Base-by-base conservation (phyloP, 2,113 vertebrate genomes). In the Halcyon senegalensis region DNA sequence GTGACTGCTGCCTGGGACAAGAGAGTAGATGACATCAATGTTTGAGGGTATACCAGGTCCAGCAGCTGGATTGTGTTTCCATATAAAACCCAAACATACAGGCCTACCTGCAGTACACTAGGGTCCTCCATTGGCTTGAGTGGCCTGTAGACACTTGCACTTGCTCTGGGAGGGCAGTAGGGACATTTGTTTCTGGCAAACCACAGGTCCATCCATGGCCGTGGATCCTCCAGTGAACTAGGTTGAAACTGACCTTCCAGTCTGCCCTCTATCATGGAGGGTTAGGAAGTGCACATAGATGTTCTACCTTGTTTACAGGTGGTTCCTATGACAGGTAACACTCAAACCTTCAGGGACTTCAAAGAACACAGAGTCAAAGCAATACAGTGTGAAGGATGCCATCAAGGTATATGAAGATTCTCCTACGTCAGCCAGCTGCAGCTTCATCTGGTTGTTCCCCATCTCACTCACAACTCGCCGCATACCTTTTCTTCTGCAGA, bases 161-260 rank as follows among this genome's bases (percentile, higher is more conserved):
- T 75, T 91, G 62, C 30, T 33, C 73, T 80, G 30, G 62, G 67
- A 58, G 17, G 12, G 23, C 21, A 39, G 13, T 43, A 62, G 81
- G 33, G 44, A 69, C 23, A n/a, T 81, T 41, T 39, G 24, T 27
- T 35, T 78, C 60, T 58, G 31, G 44, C 64, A 85, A 83, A 48
- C 18, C 0, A 0, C 1, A 0, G 7, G 10, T 56, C 21, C 2
- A 1, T 63, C 62, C 1, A 1, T 31, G 43, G 28, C 63, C 2
- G 0, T 35, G 74, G 59, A 60, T 78, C 44, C 30, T 69, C 31
- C 51, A 46, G 30, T 69, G 77, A 89, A 53, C 27, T 1, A 2
- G 23, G 19, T 25, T 79, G 70, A 78, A 46, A 78, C 24, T 2
- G 2, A 3, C 75, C 23, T 80, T 53, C 63, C 63, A 62, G 43